Evolutionary conservation across 2,888 invertebrate genomes (phyloP).

Genomic region (Meiosimyza decipiens): DNA sequence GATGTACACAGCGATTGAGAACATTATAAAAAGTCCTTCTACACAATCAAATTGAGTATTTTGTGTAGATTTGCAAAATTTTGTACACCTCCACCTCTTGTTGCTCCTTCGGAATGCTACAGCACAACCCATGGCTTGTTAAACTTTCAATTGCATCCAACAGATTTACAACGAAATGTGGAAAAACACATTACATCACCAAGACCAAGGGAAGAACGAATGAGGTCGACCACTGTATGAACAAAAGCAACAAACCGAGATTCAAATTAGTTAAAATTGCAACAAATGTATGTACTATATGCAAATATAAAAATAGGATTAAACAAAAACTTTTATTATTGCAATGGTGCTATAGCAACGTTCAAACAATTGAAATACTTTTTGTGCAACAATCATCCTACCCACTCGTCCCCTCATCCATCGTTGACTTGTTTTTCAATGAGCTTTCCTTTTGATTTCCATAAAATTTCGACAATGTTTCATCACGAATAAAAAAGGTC

Average conservation of each 20-base stretch:
- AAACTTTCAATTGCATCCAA: slow-evolving; percentile 32
- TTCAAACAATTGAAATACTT: not conserved
- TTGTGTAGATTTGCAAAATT: not conserved
- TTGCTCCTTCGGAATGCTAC: not conserved
- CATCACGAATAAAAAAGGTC: not conserved
- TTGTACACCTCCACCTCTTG: not conserved
- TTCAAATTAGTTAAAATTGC: slow-evolving; percentile 29
- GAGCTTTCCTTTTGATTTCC: not conserved
- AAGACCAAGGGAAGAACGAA: slow-evolving; percentile 8
- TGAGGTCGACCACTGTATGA: not conserved
- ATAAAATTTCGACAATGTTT: slow-evolving; percentile 6
- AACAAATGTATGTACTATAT: not conserved
- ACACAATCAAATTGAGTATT: not conserved
- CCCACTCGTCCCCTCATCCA: not conserved
- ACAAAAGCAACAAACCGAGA: slow-evolving; percentile 1
- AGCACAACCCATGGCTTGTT: slow-evolving; percentile 27
- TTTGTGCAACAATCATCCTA: not conserved
- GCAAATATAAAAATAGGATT: not conserved
- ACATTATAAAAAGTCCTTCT: slow-evolving; percentile 5
- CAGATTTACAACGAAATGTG: slow-evolving; percentile 27
- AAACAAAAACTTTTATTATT: not conserved
- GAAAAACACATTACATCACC: slow-evolving; percentile 2
- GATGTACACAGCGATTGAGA: not conserved
- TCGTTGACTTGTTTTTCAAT: not conserved
- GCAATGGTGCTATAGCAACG: not conserved